These are phyloP conservation scores for Anthophora plumipes DNA, from an alignment of 2,888 invertebrate species.

Conservation along the genomic window DNA sequence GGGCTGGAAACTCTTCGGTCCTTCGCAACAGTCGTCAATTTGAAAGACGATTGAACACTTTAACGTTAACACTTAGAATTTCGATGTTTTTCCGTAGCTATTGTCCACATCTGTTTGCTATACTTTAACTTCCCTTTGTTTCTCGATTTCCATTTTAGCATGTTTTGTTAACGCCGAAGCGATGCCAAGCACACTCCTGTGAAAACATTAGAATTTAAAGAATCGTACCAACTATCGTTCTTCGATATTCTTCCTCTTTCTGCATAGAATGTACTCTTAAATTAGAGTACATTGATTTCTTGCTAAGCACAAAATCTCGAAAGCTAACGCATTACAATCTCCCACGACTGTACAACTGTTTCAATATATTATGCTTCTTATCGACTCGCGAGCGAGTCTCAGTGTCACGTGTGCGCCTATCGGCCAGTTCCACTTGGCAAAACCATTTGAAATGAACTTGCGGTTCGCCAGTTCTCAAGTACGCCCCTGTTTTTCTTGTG, in stretches of 20 bases:
- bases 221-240: too few relatives aligned
- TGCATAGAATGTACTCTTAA: background rate
- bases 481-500: constrained; percentile 53
- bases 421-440: constrained; percentile 34
- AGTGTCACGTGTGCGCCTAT: constrained; percentile 28
- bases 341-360: constrained; percentile 5
- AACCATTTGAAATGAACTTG: constrained; percentile 41
- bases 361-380: constrained; percentile 39
- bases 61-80: too few relatives aligned
- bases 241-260: background rate
- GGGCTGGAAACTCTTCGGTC: too few relatives aligned
- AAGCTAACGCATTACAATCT: constrained; percentile 14
- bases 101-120: too few relatives aligned
- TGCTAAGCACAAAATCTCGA: background rate
- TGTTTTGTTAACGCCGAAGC: too few relatives aligned
- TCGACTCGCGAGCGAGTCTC: constrained; percentile 10
- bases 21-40: too few relatives aligned
- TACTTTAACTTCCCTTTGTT: too few relatives aligned
- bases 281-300: constrained; percentile 3
- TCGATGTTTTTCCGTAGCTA: too few relatives aligned
- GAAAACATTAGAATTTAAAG: too few relatives aligned
- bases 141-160: too few relatives aligned
- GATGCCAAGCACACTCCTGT: too few relatives aligned
- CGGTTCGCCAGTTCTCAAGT: constrained; percentile 30
- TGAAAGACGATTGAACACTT: too few relatives aligned